Evolutionary conservation across 2,113 vertebrate species (phyloP).

Genomic region (Crotalus viridis): DNA sequence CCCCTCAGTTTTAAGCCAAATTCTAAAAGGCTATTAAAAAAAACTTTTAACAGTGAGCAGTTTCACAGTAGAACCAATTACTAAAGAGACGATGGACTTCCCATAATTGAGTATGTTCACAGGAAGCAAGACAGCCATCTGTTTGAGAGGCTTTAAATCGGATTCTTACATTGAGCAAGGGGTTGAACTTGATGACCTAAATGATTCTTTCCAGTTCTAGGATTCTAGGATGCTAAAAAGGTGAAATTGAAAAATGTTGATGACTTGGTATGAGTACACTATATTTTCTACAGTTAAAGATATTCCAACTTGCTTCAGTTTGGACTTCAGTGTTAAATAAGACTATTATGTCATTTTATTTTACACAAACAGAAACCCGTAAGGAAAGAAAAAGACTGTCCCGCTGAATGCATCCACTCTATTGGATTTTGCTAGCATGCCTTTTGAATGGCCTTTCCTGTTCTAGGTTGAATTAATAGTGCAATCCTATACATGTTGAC

Average conservation of each 20-base stretch:
- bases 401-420: neutral
- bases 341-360: neutral
- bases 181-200: neutral
- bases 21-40: neutral
- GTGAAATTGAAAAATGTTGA: neutral
- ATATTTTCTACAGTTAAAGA: neutral
- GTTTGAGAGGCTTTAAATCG: neutral
- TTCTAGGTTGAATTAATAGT: neutral
- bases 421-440: neutral
- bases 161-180: neutral
- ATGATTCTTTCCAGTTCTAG: neutral
- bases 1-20: neutral
- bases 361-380: neutral
- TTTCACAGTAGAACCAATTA: neutral
- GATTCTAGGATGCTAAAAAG: neutral
- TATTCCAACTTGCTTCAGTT: neutral
- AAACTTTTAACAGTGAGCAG: neutral
- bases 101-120: neutral
- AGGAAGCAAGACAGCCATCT: neutral
- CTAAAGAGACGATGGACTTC: neutral
- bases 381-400: neutral
- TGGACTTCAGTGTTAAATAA: neutral
- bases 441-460: neutral
- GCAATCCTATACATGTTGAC: neutral
- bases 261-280: neutral